Percentiles rank a stretch among this genome's conserved stretches.
These are phyloP conservation scores for Temnothorax rugatulus DNA, from an alignment of 2,888 invertebrate genomes.

Conservation along the genomic window DNA sequence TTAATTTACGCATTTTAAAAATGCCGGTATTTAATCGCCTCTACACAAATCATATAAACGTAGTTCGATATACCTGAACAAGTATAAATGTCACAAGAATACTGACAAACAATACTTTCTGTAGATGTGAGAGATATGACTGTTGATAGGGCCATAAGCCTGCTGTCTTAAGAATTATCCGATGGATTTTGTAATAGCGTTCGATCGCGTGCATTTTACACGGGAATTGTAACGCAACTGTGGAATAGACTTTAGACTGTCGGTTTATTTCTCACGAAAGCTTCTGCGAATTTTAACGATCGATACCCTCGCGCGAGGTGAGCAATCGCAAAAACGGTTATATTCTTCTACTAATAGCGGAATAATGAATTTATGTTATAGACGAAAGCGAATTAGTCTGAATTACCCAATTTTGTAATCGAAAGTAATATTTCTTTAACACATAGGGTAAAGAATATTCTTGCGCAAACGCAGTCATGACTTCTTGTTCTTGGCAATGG, in stretches of 20 bases:
- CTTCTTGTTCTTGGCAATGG: not conserved
- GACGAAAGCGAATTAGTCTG: not conserved
- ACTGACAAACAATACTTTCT: not conserved
- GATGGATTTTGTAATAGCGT: slow-evolving; percentile 46
- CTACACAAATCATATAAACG: not conserved
- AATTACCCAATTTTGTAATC: slow-evolving; percentile 33
- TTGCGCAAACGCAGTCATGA: slow-evolving; percentile 13
- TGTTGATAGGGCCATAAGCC: slow-evolving; percentile 51
- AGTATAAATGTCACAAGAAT: slow-evolving; percentile 31
- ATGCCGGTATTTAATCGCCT: not conserved
- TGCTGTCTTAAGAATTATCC: slow-evolving; percentile 30
- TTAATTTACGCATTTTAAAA: not conserved
- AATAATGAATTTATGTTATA: not conserved
- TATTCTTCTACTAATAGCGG: not conserved
- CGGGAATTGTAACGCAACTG: not conserved
- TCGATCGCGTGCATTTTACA: slow-evolving; percentile 8
- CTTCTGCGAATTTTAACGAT: slow-evolving; percentile 16
- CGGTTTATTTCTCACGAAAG: not conserved
- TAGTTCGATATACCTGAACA: slow-evolving; percentile 41
- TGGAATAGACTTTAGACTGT: not conserved
- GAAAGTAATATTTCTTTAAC: not conserved
- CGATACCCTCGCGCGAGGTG: not conserved
- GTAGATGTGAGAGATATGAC: not conserved
- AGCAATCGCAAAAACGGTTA: not conserved
- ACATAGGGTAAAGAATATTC: not conserved